phyloP scores from a whole-genome alignment of 1,140 invertebrate genomes.

The Chelonus insularis region DNA sequence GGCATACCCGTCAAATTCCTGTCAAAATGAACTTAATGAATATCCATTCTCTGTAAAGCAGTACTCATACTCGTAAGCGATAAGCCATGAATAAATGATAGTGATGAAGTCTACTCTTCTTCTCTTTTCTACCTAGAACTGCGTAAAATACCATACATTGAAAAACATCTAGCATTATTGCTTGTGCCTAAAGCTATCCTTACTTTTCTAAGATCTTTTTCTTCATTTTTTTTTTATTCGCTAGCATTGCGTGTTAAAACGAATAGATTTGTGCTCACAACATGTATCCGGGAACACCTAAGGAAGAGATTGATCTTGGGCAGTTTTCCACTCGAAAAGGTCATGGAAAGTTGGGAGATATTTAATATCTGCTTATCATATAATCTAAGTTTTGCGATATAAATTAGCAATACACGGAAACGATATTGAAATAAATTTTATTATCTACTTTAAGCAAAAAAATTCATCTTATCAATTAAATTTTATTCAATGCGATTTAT shows the following conservation, averaged over 20 bases:
- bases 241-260: background rate
- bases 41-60: conserved; percentile 9
- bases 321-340: background rate
- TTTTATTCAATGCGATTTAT: too few species aligned
- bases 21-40: conserved; percentile 14
- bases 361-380: too few species aligned
- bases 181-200: background rate
- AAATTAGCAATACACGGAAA: too few species aligned
- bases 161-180: conserved; percentile 4
- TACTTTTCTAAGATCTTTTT: background rate
- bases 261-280: background rate
- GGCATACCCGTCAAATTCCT: conserved; percentile 9
- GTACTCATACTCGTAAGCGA: background rate
- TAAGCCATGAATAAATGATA: conserved; percentile 21
- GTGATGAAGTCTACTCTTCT: conserved; percentile 9
- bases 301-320: background rate
- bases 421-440: too few species aligned
- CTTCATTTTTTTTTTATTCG: background rate
- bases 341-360: too few species aligned
- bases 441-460: too few species aligned
- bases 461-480: too few species aligned
- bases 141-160: background rate
- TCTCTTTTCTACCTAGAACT: background rate
- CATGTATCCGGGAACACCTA: background rate
- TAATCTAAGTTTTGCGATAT: too few species aligned